These are phyloP conservation scores for Saguinus imperator DNA, from an alignment of 2,113 vertebrate genomes.

Conservation along the genomic window DNA sequence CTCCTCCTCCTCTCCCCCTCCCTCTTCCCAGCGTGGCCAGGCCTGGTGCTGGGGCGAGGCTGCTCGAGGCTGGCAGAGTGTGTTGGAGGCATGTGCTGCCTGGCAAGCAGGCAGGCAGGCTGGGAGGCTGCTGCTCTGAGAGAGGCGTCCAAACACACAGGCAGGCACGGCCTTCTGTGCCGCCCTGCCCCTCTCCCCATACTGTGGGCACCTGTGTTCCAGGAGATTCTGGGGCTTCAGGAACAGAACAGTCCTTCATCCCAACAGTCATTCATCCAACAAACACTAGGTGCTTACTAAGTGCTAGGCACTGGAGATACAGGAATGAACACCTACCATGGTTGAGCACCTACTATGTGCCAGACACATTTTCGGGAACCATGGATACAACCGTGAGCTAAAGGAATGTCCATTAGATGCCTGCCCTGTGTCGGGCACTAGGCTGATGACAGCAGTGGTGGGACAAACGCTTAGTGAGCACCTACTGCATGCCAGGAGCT, in stretches of 20 bases:
- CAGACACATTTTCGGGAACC: not conserved
- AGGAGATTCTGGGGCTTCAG: not conserved
- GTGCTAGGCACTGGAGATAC: not conserved
- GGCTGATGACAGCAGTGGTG: not conserved
- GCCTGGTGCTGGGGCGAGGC: not conserved
- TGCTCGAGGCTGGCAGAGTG: not conserved
- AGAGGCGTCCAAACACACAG: rapidly evolving
- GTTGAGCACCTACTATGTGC: not conserved
- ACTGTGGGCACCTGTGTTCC: not conserved
- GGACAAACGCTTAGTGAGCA: not conserved
- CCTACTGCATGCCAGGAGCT: not conserved
- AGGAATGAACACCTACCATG: not conserved
- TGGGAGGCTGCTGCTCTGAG: not conserved
- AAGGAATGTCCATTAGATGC: rapidly evolving
- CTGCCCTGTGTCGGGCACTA: not conserved
- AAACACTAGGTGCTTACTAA: not conserved
- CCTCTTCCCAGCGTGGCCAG: not conserved
- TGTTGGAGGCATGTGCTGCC: not conserved
- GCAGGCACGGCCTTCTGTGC: too few species aligned
- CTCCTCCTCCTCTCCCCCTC: not conserved
- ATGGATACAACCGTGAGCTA: rapidly evolving
- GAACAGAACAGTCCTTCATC: not conserved
- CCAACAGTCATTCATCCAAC: not conserved
- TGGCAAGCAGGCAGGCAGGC: not conserved
- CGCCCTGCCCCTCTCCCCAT: rapidly evolving